Base-by-base conservation (phyloP, 2,888 invertebrate species). In the Leucoptera coffeella region DNA sequence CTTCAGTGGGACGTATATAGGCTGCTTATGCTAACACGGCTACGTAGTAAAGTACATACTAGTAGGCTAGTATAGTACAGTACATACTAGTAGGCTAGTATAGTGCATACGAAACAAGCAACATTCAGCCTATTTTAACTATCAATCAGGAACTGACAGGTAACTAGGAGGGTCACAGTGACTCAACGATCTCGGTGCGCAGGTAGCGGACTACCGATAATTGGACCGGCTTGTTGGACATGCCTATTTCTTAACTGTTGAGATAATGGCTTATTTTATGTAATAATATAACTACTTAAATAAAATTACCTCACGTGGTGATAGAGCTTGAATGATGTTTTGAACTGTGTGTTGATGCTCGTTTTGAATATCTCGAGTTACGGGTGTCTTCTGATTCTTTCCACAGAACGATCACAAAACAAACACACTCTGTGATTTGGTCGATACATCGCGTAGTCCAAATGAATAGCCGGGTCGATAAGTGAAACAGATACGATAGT, bases 371-470 rank as follows among this genome's bases (percentile, higher is more conserved):
- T 27, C 15, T 23, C 27, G 23, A 27, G 27, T 27, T 27, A 27
- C 27, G 23, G 7, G 15, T 27, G 15, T 27, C 27, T 27, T 23
- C 27, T 27, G 27, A 23, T 23, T 22, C 27, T 12, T 27, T 27
- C 27, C 27, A 27, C 23, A 27, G 27, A 27, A 27, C 27, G 27
- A 23, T 27, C 23, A 27, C 27, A 27, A 14, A 22, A 15, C 23
- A 27, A 23, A 27, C 27, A 27, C 27, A 27, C 27, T 27, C 27
- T 27, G 27, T 27, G 27, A 23, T 27, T 9, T 27, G 27, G 27
- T 27, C 15, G 22, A 14, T 27, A 27, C 27, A 27, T 27, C 15
- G 27, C 12, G 23, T 23, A 27, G 27, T 27, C 27, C 22, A 27
- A 27, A 27, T 27, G 27, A 27, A 27, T 23, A 27, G 23, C 27